Percentiles rank a stretch among this genome's conserved stretches.
Evolutionary conservation across 2,113 vertebrate species (phyloP).

Genomic region (Syngnathus typhle): DNA sequence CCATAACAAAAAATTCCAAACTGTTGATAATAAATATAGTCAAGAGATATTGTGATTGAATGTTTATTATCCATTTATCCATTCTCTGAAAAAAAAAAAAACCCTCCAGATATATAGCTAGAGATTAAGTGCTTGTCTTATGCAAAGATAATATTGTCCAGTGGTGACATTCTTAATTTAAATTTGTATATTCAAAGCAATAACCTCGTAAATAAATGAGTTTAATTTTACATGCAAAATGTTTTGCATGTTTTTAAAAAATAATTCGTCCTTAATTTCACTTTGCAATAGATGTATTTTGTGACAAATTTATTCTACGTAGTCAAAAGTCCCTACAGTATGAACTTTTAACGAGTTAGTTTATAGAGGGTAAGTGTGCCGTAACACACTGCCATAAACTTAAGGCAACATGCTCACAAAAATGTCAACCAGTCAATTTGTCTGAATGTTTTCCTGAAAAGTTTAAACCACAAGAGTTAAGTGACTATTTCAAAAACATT

Average conservation of each 20-base stretch:
- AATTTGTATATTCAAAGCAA: not conserved
- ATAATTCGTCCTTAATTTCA: not conserved
- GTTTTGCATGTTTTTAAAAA: not conserved
- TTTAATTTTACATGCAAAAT: not conserved
- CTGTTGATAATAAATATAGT: too few species aligned
- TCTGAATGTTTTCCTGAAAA: not conserved
- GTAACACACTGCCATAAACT: not conserved
- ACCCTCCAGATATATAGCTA: not conserved
- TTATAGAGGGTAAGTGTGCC: not conserved
- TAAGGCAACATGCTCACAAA: too few species aligned
- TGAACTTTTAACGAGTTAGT: not conserved
- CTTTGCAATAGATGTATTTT: not conserved
- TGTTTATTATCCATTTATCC: too few species aligned
- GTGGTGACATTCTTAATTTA: not conserved
- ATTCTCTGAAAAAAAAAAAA: not conserved
- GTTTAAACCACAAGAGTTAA: not conserved
- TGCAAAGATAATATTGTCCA: not conserved
- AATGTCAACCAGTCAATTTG: not conserved
- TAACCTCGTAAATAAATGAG: not conserved
- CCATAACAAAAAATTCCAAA: not conserved
- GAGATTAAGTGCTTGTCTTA: not conserved
- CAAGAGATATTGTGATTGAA: too few species aligned
- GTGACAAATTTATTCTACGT: not conserved
- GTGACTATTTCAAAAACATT: not conserved
- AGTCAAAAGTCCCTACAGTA: not conserved